Conservation (phyloP, 2,888 invertebrate species). For the Lithophane semibrunnea region DNA sequence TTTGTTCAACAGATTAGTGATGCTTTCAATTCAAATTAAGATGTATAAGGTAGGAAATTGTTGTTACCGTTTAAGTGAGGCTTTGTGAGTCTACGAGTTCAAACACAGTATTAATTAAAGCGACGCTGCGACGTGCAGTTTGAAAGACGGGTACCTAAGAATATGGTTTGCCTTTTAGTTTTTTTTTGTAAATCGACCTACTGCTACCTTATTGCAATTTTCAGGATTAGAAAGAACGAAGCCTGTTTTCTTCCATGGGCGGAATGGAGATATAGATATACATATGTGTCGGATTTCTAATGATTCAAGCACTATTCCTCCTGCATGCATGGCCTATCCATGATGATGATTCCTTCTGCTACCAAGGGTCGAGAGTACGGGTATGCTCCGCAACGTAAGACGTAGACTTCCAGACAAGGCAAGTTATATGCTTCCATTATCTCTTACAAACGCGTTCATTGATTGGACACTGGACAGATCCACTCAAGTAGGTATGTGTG, state of each 20-base stretch:
- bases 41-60: not conserved
- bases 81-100: not conserved
- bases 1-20: constrained; percentile 36
- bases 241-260: too few species aligned
- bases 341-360: not conserved
- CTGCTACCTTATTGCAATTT: not conserved
- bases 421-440: not conserved
- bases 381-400: not conserved
- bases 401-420: not conserved
- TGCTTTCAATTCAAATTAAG: constrained; percentile 10
- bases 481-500: not conserved
- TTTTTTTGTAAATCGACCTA: not conserved
- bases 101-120: constrained; percentile 8
- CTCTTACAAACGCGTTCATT: not conserved
- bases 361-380: not conserved
- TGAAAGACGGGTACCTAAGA: too few species aligned
- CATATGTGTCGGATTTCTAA: too few species aligned
- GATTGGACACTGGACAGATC: not conserved
- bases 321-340: not conserved
- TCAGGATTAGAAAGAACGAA: too few species aligned
- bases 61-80: constrained; percentile 28
- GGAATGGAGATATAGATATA: too few species aligned
- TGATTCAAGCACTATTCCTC: not conserved
- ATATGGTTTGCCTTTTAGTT: not conserved
- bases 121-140: not conserved